These are phyloP conservation scores for Bombyx huttoni DNA, from an alignment of 2,888 invertebrate genomes.

Conservation along the genomic window DNA sequence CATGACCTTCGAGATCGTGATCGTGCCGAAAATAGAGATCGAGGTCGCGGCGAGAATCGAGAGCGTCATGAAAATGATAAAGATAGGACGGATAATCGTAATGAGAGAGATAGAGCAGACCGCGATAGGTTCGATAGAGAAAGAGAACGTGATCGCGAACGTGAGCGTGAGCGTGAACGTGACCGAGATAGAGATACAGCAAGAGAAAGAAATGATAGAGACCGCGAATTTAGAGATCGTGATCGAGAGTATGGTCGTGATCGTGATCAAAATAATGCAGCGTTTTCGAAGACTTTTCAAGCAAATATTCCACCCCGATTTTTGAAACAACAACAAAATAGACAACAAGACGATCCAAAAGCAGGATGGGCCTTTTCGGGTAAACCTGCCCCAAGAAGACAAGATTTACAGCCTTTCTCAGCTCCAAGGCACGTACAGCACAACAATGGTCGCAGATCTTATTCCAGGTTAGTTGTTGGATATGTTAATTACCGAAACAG, in stretches of 20 bases:
- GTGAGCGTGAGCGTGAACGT: conserved; percentile 34
- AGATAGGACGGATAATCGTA: conserved; percentile 29
- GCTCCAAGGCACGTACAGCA: conserved; percentile 51
- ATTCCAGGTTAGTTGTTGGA: conserved; percentile 36
- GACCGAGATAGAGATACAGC: conserved; percentile 14
- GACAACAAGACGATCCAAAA: conserved; percentile 56
- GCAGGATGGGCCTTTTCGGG: conserved; percentile 58
- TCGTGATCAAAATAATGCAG: conserved; percentile 69
- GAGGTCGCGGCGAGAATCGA: conserved; percentile 27
- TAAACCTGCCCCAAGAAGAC: conserved; percentile 48
- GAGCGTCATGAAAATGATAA: conserved; percentile 18
- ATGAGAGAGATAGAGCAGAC: conserved; percentile 27
- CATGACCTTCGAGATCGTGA: conserved; percentile 26
- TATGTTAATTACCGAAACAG: no score
- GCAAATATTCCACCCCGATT: conserved; percentile 89
- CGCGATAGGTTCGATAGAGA: conserved; percentile 21
- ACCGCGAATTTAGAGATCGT: conserved; percentile 36
- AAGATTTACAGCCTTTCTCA: conserved; percentile 44
- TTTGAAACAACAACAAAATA: conserved; percentile 80
- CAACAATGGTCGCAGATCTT: conserved; percentile 51
- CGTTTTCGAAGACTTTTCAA: conserved; percentile 83
- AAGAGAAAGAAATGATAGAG: conserved; percentile 31
- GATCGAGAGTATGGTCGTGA: conserved; percentile 52
- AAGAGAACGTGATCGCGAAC: conserved; percentile 13
- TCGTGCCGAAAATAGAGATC: conserved; percentile 27